Evolutionary conservation across 2,797 vertebrate species (phyloP).

Genomic region (Heliangelus exortis): DNA sequence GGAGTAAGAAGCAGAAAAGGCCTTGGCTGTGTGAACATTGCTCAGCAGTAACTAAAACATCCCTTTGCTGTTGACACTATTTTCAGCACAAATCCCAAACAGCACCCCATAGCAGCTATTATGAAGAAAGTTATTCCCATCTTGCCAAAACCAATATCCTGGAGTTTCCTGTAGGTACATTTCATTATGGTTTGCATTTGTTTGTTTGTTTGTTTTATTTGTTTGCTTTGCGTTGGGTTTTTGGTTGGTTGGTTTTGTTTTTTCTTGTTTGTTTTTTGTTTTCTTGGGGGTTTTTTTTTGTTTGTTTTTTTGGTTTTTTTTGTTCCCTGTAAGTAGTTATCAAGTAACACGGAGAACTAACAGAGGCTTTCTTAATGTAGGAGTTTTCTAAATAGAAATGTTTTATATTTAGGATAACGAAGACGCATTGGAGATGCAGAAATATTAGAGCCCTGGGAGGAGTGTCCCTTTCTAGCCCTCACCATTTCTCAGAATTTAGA

Average conservation of each 20-base stretch:
- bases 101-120: not conserved
- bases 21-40: too few species aligned
- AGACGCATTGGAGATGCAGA: not conserved
- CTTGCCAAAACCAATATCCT: not conserved
- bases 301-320: too few species aligned
- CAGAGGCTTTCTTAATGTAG: not conserved
- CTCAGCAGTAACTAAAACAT: not conserved
- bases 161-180: not conserved
- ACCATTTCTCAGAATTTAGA: not conserved
- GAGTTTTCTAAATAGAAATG: not conserved
- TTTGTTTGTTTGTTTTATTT: too few species aligned
- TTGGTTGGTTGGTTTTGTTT: too few species aligned
- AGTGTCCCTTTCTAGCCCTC: not conserved
- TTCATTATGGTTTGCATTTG: not conserved
- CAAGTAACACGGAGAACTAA: too few species aligned
- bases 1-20: not conserved
- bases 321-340: too few species aligned
- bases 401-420: not conserved
- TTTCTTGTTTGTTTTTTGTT: too few species aligned
- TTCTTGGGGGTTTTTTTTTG: too few species aligned
- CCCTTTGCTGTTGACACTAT: too few species aligned
- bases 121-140: not conserved
- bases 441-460: not conserved
- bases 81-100: not conserved
- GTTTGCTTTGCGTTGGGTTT: too few species aligned